Evolutionary conservation across 1,140 invertebrate genomes (phyloP).

Genomic region (Coptotermes formosanus): DNA sequence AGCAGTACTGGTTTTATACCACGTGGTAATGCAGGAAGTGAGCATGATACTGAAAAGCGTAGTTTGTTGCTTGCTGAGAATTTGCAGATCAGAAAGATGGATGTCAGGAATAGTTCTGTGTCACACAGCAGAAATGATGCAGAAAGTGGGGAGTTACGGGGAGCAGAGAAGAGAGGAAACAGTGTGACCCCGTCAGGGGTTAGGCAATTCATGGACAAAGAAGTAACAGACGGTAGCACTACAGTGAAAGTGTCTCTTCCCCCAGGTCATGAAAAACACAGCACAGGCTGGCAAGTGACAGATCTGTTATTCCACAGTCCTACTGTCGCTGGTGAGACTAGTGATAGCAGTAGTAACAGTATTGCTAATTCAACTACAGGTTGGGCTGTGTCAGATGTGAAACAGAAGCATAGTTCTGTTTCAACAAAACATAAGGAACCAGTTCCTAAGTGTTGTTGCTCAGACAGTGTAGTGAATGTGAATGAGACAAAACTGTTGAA

Average conservation of each 20-base stretch:
- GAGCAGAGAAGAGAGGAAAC: background rate
- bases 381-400: constrained; percentile 32
- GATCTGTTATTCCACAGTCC: constrained; percentile 31
- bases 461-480: background rate
- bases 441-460: background rate
- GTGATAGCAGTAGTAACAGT: constrained; percentile 24
- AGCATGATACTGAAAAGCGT: background rate
- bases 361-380: constrained; percentile 33
- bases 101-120: background rate
- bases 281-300: constrained; percentile 32
- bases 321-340: constrained; percentile 32
- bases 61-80: no score
- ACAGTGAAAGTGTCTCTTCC: background rate
- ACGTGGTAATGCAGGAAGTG: background rate
- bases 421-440: background rate
- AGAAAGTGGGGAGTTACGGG: background rate
- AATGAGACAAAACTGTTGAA: background rate
- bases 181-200: background rate
- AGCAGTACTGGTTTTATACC: background rate
- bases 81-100: background rate
- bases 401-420: background rate
- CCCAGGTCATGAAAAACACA: background rate
- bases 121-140: background rate
- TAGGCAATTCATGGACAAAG: background rate
- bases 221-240: background rate